Percentiles rank a stretch among this genome's conserved stretches.
Conservation (phyloP, 2,113 vertebrate genomes). For the Erinaceus europaeus region DNA sequence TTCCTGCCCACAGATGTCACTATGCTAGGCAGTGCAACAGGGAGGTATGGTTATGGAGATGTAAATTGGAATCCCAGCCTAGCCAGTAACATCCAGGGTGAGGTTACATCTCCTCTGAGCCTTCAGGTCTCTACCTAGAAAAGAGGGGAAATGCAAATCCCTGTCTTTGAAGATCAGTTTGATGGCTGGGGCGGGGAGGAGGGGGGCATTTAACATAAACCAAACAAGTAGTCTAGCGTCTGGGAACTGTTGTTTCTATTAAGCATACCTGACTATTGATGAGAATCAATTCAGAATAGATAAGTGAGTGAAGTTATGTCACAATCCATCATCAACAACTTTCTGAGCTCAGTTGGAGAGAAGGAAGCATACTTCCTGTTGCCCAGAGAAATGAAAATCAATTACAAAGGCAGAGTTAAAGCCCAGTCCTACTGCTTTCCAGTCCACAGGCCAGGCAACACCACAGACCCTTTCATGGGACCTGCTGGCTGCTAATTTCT, state of each 20-base stretch:
- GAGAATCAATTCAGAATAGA: neutral
- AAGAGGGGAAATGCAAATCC: neutral
- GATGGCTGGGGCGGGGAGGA: too few species aligned
- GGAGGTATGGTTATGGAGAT: neutral
- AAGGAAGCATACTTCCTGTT: neutral
- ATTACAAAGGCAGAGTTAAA: constrained; percentile 13
- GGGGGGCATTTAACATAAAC: neutral
- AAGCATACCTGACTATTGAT: neutral
- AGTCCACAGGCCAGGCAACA: constrained; percentile 1
- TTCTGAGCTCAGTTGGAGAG: neutral
- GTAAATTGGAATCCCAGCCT: constrained; percentile 8
- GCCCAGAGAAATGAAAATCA: constrained; percentile 13
- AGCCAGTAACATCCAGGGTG: neutral
- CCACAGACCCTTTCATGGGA: constrained; percentile 1
- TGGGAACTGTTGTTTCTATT: constrained; percentile 3
- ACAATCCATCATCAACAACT: constrained; percentile 1
- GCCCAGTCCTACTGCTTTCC: neutral
- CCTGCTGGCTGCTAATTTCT: constrained; percentile 55
- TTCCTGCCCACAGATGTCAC: neutral
- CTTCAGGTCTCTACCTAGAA: constrained; percentile 29
- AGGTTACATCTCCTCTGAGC: neutral
- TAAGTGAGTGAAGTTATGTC: neutral
- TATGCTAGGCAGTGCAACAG: neutral
- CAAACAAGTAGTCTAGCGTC: neutral
- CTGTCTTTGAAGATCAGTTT: neutral